Evolutionary conservation across 2,113 vertebrate species (phyloP), one percentile per base, ranked within the genome.

Genomic region (Lampris megalopsis): DNA sequence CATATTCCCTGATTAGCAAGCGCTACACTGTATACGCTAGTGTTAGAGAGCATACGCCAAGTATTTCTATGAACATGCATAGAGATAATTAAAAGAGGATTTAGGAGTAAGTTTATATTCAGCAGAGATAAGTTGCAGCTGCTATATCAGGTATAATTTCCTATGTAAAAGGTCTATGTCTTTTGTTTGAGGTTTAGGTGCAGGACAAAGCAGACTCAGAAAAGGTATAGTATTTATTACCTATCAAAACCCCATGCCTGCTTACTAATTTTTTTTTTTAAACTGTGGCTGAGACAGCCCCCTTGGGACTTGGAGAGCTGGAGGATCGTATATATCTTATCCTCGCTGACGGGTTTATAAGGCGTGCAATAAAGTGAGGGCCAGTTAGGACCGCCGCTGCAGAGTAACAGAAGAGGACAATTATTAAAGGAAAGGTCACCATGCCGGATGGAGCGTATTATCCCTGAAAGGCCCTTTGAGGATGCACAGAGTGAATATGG

Each of bases 361-460:
- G 42, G 65, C 63, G 60, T 69, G 68, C 47, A 9, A 54, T 73
- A 42, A 83, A 54, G 68, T 3, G 63, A 9, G n/a, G 49, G 49
- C 4, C 8, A 36, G 13, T 50, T 8, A 47, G 54, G 63, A 59
- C 57, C 36, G 75, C 60, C 64, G 61, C 35, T 40, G 10, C 7
- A 24, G 62, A 35, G 61, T 7, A 61, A 69, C 13, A 8, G 67
- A 42, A 49, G 71, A 54, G 49, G 2, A 38, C 41, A 37, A 42
- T 68, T 54, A 9, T 37, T 1, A 52, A 5, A 43, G 69, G n/a
- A 88, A 89, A 88, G 88, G 86, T 89, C 86, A 84, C 43, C 0
- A 68, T 75, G 81, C 86, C 78, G 73, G 75, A 87, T 56, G 1
- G 70, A 2, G 6, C 42, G 0, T 49, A 9, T 9, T 71, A 40